Evolutionary conservation across 1,140 invertebrate species (phyloP).

Genomic region (Tetramorium alpestre): DNA sequence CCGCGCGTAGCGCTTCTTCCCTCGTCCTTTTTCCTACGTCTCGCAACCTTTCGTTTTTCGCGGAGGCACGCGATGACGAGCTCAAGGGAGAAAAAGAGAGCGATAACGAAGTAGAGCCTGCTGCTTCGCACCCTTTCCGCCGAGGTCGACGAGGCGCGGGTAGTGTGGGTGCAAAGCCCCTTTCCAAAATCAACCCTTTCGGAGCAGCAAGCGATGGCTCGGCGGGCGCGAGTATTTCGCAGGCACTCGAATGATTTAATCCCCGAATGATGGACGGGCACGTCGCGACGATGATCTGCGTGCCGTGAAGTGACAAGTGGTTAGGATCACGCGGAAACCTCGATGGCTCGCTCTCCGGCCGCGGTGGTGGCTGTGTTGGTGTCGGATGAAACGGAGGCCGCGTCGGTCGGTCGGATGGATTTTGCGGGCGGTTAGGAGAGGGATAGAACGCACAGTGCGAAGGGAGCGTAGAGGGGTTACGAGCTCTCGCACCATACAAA

Average conservation of each 20-base stretch:
- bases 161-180: constrained; percentile 23
- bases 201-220: constrained; percentile 19
- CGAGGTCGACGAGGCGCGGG: constrained; percentile 1
- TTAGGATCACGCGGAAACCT: constrained; percentile 83
- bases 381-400: constrained; percentile 32
- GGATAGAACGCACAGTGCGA: constrained; percentile 48
- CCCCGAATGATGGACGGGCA: constrained; percentile 85
- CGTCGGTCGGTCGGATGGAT: constrained; percentile 57
- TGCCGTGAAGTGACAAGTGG: constrained; percentile 85
- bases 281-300: constrained; percentile 87
- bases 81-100: background rate
- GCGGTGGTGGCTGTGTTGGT: constrained; percentile 47
- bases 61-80: background rate
- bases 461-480: constrained; percentile 74
- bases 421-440: constrained; percentile 53
- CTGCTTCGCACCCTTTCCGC: constrained; percentile 36
- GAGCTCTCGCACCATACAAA: constrained; percentile 82
- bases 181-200: constrained; percentile 58
- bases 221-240: constrained; percentile 64
- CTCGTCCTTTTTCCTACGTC: background rate
- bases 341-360: constrained; percentile 71
- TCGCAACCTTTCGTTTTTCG: background rate
- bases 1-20: background rate
- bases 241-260: constrained; percentile 82
- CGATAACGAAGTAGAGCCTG: constrained; percentile 28